Evolutionary conservation across 1,140 invertebrate species (phyloP), one percentile per base, ranked within the genome.

Genomic region (Helicorthomorpha holstii): DNA sequence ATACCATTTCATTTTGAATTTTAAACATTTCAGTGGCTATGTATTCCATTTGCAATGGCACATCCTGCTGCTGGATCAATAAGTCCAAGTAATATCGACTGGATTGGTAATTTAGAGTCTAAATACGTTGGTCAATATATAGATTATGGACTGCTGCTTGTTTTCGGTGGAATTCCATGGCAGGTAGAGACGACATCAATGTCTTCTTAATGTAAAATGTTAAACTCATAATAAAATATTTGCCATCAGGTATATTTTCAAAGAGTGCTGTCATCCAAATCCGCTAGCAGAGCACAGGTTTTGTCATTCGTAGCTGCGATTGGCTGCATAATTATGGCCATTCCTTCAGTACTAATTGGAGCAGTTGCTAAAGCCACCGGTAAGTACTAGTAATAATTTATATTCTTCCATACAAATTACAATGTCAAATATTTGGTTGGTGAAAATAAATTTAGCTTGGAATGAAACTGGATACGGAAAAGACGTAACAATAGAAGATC

Each of bases 161-260:
- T 96, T 43, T 95, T 97, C 61, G 95, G 95, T 7, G 95, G 95
- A 24, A 97, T 98, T 60, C 95, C 95, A 0, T 98, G 95, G 95
- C 90, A 94, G 78, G 82, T 83, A 45, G 62, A 23, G 48, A 50
- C 22, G 27, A 2, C 19, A 50, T n/a, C 16, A 34, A 34, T 34
- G 29, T 34, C 16, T 7, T 34, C 29, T 7, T 34, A 7, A 34
- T 34, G 7, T 7, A 34, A 34, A 34, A 7, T 34, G 29, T 34
- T 34, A 34, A 7, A 7, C 16, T 7, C 29, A 50, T 10, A 23
- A 49, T n/a, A 7, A 46, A 46, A 7, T 46, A 46, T 10, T 46
- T 46, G 4, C 44, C 12, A 46, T 46, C 71, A 90, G 82, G 92
- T 96, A 2, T 98, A 97, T 65, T 98, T 98, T 69, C 95, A 98